Percentiles rank a stretch among this genome's conserved stretches.
Conservation (phyloP, 2,113 vertebrate genomes). For the Caranx ignobilis region DNA sequence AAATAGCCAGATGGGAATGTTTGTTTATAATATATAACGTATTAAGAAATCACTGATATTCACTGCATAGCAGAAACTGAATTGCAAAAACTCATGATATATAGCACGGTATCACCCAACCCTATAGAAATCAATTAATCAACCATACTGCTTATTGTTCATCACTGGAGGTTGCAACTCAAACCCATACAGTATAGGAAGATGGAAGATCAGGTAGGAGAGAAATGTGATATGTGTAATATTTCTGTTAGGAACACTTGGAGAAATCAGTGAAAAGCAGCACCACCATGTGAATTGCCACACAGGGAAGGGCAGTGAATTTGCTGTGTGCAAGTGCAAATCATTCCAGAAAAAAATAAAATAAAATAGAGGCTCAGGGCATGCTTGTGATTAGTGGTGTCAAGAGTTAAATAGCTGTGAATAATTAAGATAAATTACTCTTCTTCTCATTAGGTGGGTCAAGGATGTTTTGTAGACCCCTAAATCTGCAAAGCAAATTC, state of each 20-base stretch:
- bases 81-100: not conserved
- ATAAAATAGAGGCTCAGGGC: not conserved
- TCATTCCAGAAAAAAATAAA: not conserved
- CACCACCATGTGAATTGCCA: conserved; percentile 6
- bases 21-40: not conserved
- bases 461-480: conserved; percentile 81
- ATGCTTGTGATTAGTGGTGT: conserved; percentile 56
- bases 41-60: not conserved
- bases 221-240: not conserved
- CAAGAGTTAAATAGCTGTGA: conserved; percentile 19
- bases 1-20: not conserved
- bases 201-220: conserved; percentile 6
- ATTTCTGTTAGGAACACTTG: conserved; percentile 2
- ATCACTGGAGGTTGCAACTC: not conserved
- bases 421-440: conserved; percentile 55
- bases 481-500: conserved; percentile 86
- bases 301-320: conserved; percentile 1
- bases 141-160: not conserved
- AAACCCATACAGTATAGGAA: not conserved
- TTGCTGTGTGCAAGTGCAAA: conserved; percentile 29
- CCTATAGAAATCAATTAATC: conserved; percentile 3
- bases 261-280: conserved; percentile 25
- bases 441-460: conserved; percentile 74
- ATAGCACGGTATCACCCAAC: not conserved
- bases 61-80: not conserved